Conservation (phyloP, 2,888 invertebrate species). For the Agapostemon virescens region DNA sequence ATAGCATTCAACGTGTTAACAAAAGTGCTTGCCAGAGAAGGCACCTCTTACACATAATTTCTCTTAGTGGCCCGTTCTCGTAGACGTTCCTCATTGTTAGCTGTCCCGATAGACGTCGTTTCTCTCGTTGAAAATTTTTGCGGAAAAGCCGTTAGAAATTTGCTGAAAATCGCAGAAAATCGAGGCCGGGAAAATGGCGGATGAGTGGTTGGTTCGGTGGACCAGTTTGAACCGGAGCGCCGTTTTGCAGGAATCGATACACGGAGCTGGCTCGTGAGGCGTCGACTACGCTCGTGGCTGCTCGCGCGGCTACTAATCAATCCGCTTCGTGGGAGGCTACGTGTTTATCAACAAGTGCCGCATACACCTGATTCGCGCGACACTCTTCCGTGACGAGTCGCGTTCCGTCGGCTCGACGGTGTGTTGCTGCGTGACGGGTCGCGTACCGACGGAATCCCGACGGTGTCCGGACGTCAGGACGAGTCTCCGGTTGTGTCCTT, state of each 20-base stretch:
- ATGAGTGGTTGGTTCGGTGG: slow-evolving; percentile 43
- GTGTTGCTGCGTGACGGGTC: slow-evolving; percentile 1
- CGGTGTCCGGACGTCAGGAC: slow-evolving; percentile 2
- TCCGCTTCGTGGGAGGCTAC: slow-evolving; percentile 56
- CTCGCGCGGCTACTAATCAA: slow-evolving; percentile 66
- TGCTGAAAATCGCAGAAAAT: not conserved
- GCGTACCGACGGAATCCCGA: not conserved
- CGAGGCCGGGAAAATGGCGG: not conserved
- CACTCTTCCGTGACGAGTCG: slow-evolving; percentile 29
- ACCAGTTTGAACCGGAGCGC: slow-evolving; percentile 62
- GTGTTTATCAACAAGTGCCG: slow-evolving; percentile 73
- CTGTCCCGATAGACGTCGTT: too few relatives aligned
- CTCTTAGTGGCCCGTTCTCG: too few relatives aligned
- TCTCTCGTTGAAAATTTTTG: not conserved
- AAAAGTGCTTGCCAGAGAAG: too few relatives aligned
- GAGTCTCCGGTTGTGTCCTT: not conserved
- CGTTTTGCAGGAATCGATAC: slow-evolving; percentile 63
- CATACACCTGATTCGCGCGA: slow-evolving; percentile 52
- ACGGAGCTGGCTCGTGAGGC: slow-evolving; percentile 62
- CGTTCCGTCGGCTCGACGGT: slow-evolving; percentile 18
- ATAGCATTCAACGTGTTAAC: too few relatives aligned
- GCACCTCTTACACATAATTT: too few relatives aligned
- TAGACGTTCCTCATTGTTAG: not conserved
- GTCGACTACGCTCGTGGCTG: slow-evolving; percentile 66
- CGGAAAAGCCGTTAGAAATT: not conserved